These are phyloP conservation scores for Embidobia sp. DNA, from an alignment of 2,888 invertebrate species.

Conservation along the genomic window DNA sequence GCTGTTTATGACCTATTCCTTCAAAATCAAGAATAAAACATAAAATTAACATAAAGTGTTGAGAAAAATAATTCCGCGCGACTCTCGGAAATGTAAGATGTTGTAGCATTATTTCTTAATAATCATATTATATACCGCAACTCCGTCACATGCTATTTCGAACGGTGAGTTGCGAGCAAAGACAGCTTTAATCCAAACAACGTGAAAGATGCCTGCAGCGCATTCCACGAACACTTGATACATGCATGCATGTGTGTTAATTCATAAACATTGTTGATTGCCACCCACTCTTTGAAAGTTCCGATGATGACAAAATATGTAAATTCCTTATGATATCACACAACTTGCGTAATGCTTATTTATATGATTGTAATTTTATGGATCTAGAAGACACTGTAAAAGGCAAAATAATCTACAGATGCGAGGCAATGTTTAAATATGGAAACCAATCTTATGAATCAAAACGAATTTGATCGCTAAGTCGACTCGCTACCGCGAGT, in stretches of 20 bases:
- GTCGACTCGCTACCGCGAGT: no score
- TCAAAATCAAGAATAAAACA: no score
- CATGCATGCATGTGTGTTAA: constrained; percentile 22
- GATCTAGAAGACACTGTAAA: constrained; percentile 15
- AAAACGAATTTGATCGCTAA: no score
- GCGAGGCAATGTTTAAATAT: constrained; percentile 25
- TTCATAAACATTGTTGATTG: constrained; percentile 45
- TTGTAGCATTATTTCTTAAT: no score
- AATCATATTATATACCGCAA: not conserved
- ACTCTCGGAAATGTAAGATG: no score
- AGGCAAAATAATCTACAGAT: constrained; percentile 20
- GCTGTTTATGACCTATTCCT: no score
- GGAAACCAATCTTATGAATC: not conserved
- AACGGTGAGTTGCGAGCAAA: constrained; percentile 29
- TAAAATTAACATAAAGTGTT: no score
- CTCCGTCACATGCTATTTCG: constrained; percentile 4
- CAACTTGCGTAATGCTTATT: constrained; percentile 37
- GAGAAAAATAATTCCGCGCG: no score
- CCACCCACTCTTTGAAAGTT: constrained; percentile 45
- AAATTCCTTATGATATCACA: constrained; percentile 41
- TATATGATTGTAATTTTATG: constrained; percentile 26
- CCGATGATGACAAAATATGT: constrained; percentile 48
- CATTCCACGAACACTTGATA: constrained; percentile 42
- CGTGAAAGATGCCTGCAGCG: constrained; percentile 33
- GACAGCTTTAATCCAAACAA: constrained; percentile 33